Evolutionary conservation across 1,140 invertebrate species (phyloP).

Genomic region (Thaumetopoea pityocampa): DNA sequence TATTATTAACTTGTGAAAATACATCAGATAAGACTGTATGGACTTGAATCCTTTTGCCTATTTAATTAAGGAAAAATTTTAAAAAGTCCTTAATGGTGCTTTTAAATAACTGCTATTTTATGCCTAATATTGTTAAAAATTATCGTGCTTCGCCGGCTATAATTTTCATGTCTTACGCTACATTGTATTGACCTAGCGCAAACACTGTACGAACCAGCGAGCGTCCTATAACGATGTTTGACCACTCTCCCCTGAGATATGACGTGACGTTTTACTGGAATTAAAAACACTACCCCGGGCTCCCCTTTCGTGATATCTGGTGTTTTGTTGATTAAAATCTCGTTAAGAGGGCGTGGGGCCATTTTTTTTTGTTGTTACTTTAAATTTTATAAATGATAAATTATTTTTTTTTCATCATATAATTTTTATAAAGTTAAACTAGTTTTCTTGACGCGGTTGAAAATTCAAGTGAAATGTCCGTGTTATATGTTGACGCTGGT

Average conservation of each 20-base stretch:
- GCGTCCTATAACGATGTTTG: slow-evolving; percentile 56
- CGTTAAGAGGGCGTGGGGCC: slow-evolving; percentile 5
- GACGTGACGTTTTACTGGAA: slow-evolving; percentile 54
- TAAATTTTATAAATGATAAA: background rate
- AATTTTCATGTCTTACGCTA: background rate
- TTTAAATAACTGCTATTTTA: background rate
- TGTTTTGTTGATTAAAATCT: slow-evolving; percentile 19
- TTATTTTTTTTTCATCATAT: background rate
- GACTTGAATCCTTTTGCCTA: too few species aligned
- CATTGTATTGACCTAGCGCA: slow-evolving; percentile 11
- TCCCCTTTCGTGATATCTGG: slow-evolving; percentile 23
- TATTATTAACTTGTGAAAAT: too few species aligned
- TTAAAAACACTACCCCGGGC: slow-evolving; percentile 46
- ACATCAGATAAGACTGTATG: too few species aligned
- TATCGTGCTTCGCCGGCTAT: background rate
- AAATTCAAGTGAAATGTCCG: too few species aligned
- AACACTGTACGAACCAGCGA: slow-evolving; percentile 20
- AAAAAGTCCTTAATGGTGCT: too few species aligned
- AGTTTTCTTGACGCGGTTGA: background rate
- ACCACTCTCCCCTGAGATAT: slow-evolving; percentile 52
- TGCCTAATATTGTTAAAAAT: background rate
- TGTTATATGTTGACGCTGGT: too few species aligned
- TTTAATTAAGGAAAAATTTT: too few species aligned
- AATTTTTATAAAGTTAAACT: background rate
- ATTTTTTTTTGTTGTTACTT: background rate